Evolutionary conservation across 2,113 vertebrate genomes (phyloP).

Genomic region (Pleuronectes platessa): DNA sequence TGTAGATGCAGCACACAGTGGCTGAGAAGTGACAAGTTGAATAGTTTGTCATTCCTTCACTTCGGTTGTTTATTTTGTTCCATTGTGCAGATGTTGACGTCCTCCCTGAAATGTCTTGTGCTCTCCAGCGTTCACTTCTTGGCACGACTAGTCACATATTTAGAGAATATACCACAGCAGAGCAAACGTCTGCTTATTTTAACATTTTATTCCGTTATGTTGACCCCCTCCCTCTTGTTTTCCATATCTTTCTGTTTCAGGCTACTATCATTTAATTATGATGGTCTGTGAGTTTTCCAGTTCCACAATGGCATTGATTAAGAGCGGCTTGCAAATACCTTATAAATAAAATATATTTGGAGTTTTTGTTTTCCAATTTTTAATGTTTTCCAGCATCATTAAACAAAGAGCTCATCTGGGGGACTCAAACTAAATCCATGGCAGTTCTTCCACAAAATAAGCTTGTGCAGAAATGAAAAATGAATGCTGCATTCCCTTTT

Average conservation of each 20-base stretch:
- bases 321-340: constrained; percentile 9
- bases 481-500: too few relatives aligned
- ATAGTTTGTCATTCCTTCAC: background rate
- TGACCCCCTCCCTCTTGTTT: constrained; percentile 16
- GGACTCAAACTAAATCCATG: background rate
- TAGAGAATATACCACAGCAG: constrained; percentile 30
- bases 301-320: constrained; percentile 7
- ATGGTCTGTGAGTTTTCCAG: constrained; percentile 39
- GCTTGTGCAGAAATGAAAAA: background rate
- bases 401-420: background rate
- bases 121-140: constrained; percentile 22
- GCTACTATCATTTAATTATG: constrained; percentile 37
- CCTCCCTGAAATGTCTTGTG: constrained; percentile 18
- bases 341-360: background rate
- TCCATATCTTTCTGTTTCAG: constrained; percentile 39
- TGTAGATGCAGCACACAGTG: constrained; percentile 6
- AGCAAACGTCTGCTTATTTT: background rate
- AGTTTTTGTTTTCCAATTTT: constrained; percentile 10
- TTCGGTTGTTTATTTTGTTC: constrained; percentile 27
- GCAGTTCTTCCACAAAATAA: background rate
- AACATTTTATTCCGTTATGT: too few relatives aligned
- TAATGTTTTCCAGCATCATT: constrained; percentile 30
- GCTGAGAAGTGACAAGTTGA: constrained; percentile 16
- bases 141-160: constrained; percentile 42
- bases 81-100: constrained; percentile 19